Base-by-base conservation (phyloP, 2,113 vertebrate genomes). In the Leptobrachium leishanense region DNA sequence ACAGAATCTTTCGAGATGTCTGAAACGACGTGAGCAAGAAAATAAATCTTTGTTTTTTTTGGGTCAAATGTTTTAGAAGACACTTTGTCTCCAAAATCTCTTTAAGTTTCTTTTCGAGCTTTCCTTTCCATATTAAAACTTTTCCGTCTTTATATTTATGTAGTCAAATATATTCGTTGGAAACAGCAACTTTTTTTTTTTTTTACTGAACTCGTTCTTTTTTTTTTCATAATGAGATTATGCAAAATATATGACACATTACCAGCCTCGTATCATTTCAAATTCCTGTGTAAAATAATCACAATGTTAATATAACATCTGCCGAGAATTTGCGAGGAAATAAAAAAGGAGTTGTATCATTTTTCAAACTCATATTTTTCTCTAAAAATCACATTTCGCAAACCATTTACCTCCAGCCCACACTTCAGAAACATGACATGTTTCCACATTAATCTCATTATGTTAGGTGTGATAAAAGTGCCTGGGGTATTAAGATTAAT, bases 391-490 rank as follows among this genome's bases (percentile, higher is more conserved):
- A 75, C 3, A 78, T 71, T 78, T 68, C 43, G 46, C 54, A 50
- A 63, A 59, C 57, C 59, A 39, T 64, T 71, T 71, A 64, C 57
- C 69, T 71, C 10, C 10, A n/a, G 6, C 43, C 31, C 31, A 7
- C 55, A 59, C 10, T 54, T 70, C 55, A 31, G 31, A 46, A 55
- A 71, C 76, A 46, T 78, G 68, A 64, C 62, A 72, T 71, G 68
- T 50, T 72, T 81, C 39, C 62, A 40, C 6, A 40, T 31, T 84
- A 82, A 85, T 84, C 81, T 75, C 46, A 68, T 86, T 87, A 85
- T 88, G 70, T 85, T 73, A 83, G 80, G 79, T 15, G 53, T 62
- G 76, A 82, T 86, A 83, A 84, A 83, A 89, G 83, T 76, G 62
- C 75, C 82, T 64, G 81, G 74, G 81, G 69, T 85, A 68, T 77